A percentile compares a stretch with the other conserved stretches of the same genome.
Conservation (phyloP, 2,797 vertebrate species). For the Zenarchopterus dispar region DNA sequence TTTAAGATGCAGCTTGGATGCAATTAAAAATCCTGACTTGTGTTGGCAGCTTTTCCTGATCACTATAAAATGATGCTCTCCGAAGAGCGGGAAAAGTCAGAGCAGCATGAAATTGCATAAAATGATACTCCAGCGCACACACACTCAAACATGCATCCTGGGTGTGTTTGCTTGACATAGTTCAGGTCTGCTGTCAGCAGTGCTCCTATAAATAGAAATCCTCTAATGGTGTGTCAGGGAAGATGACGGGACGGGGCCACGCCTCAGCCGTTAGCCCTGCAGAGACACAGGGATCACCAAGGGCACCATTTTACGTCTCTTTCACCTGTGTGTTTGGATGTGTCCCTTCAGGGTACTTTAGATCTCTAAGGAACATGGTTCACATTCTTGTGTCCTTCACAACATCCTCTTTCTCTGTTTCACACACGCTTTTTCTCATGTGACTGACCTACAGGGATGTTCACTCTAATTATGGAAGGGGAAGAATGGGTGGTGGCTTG, state of each 20-base stretch:
- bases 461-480: constrained; percentile 55
- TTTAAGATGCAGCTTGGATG: constrained; percentile 33
- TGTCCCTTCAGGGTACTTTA: constrained; percentile 15
- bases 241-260: constrained; percentile 51
- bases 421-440: constrained; percentile 26
- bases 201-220: constrained; percentile 64
- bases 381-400: constrained; percentile 44
- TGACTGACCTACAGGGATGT: constrained; percentile 53
- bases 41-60: constrained; percentile 19
- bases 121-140: not conserved
- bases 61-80: constrained; percentile 20
- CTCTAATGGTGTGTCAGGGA: constrained; percentile 46
- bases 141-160: constrained; percentile 7
- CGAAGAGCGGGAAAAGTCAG: constrained; percentile 16
- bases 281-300: constrained; percentile 31
- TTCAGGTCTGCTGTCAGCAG: constrained; percentile 51
- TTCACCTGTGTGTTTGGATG: constrained; percentile 32
- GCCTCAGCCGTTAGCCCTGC: constrained; percentile 23
- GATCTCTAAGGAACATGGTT: constrained; percentile 44
- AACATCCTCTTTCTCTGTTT: constrained; percentile 16
- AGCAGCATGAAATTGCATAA: constrained; percentile 36
- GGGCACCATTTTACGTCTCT: constrained; percentile 37
- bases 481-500: constrained; percentile 30
- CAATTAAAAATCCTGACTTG: constrained; percentile 11
- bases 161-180: constrained; percentile 27